phyloP scores from a whole-genome alignment of 2,888 invertebrate genomes.

The Plusia festucae region DNA sequence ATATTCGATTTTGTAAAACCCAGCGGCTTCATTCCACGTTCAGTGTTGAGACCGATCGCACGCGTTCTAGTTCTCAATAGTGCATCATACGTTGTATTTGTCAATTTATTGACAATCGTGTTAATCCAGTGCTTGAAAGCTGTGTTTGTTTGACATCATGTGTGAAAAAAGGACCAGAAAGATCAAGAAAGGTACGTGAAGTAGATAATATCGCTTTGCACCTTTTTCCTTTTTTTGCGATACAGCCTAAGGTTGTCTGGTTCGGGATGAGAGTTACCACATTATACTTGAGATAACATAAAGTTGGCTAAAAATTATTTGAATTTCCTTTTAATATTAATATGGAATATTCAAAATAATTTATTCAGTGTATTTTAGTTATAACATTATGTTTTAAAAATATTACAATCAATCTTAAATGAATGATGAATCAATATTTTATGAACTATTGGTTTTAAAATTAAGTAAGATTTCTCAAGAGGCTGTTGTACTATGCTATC shows the following conservation, averaged over 20 bases:
- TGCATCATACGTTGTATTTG: slow-evolving; percentile 39
- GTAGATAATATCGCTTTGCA: slow-evolving; percentile 4
- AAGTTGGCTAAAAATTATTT: background rate
- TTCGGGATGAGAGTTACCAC: slow-evolving; percentile 7
- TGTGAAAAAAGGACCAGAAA: slow-evolving; percentile 80
- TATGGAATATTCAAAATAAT: no score
- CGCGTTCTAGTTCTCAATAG: slow-evolving; percentile 50
- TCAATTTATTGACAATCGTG: slow-evolving; percentile 51
- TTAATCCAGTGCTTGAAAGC: slow-evolving; percentile 63
- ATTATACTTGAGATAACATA: slow-evolving; percentile 2
- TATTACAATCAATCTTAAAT: no score
- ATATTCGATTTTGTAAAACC: slow-evolving; percentile 70
- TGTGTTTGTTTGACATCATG: slow-evolving; percentile 71
- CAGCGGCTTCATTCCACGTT: slow-evolving; percentile 60
- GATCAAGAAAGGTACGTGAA: slow-evolving; percentile 74
- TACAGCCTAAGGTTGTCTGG: slow-evolving; percentile 16
- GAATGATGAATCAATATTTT: no score
- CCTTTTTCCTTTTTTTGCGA: background rate
- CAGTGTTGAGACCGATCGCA: slow-evolving; percentile 55
- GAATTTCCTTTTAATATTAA: background rate
- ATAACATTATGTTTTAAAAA: no score
- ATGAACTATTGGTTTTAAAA: background rate
- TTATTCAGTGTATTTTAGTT: no score
- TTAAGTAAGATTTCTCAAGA: background rate
- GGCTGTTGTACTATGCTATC: background rate